Evolutionary conservation across 2,797 vertebrate genomes (phyloP).

Genomic region (Callimico goeldii): DNA sequence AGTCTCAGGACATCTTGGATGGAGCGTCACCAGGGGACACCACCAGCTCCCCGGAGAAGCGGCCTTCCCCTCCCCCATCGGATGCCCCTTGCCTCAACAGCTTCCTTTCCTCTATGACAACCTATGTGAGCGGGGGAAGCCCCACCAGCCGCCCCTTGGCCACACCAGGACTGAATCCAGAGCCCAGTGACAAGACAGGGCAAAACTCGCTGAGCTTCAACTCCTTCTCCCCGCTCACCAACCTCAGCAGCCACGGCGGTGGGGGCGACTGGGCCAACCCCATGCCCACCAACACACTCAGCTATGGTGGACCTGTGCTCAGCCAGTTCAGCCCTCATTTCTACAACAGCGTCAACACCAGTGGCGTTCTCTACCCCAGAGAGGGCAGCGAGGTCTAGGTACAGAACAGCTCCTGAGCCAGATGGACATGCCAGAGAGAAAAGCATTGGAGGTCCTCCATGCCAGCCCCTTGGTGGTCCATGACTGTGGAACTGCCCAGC

Average conservation of each 20-base stretch:
- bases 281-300: slow-evolving; percentile 87
- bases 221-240: slow-evolving; percentile 89
- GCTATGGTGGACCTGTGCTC: slow-evolving; percentile 91
- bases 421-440: not conserved
- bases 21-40: slow-evolving; percentile 67
- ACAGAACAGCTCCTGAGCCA: not conserved
- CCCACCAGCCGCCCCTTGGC: slow-evolving; percentile 83
- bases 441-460: not conserved
- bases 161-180: slow-evolving; percentile 89
- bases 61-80: slow-evolving; percentile 86
- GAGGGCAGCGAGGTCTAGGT: slow-evolving; percentile 95
- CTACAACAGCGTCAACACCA: slow-evolving; percentile 90
- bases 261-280: slow-evolving; percentile 90
- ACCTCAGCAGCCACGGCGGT: slow-evolving; percentile 79
- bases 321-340: slow-evolving; percentile 94
- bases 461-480: not conserved
- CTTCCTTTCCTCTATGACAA: slow-evolving; percentile 93
- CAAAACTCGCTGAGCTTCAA: slow-evolving; percentile 89
- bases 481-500: not conserved
- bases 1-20: slow-evolving; percentile 87
- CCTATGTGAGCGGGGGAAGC: slow-evolving; percentile 77
- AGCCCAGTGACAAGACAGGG: slow-evolving; percentile 89
- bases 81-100: slow-evolving; percentile 91
- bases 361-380: slow-evolving; percentile 90
- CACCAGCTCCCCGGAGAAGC: slow-evolving; percentile 87